Conservation (phyloP, 1,140 invertebrate genomes). For the Zaprionus capensis region DNA sequence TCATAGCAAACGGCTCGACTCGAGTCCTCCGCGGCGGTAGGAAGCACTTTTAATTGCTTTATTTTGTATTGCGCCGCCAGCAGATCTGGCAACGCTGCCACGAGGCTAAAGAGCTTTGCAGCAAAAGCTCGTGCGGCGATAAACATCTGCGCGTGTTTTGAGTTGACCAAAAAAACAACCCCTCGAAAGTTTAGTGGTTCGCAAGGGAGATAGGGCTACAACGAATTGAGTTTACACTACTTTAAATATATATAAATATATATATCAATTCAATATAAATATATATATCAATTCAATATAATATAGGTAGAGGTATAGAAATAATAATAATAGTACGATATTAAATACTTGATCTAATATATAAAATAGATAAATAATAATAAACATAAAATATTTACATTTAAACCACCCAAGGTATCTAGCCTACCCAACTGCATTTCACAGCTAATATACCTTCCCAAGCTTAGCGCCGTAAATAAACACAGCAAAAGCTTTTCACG, state of each 20-base stretch:
- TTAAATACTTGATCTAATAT: too few relatives aligned
- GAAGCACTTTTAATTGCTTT: conserved; percentile 62
- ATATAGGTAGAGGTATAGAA: too few relatives aligned
- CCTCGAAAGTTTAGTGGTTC: conserved; percentile 12
- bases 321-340: too few relatives aligned
- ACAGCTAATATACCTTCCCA: neutral
- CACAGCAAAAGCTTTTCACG: conserved; percentile 33
- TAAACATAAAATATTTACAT: too few relatives aligned
- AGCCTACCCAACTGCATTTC: neutral
- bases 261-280: too few relatives aligned
- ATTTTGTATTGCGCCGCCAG: conserved; percentile 27
- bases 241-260: neutral
- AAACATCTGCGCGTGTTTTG: conserved; percentile 54
- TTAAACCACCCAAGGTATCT: too few relatives aligned
- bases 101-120: conserved; percentile 39
- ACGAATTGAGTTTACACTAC: conserved; percentile 15
- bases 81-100: conserved; percentile 61
- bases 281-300: too few relatives aligned
- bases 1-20: conserved; percentile 60
- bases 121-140: conserved; percentile 33
- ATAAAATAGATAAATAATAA: too few relatives aligned
- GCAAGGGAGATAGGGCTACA: neutral
- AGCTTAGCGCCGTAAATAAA: conserved; percentile 26
- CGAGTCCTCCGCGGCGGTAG: conserved; percentile 10
- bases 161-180: conserved; percentile 57